Evolutionary conservation across 1,140 invertebrate genomes (phyloP).

Genomic region (Oryzaephilus surinamensis): DNA sequence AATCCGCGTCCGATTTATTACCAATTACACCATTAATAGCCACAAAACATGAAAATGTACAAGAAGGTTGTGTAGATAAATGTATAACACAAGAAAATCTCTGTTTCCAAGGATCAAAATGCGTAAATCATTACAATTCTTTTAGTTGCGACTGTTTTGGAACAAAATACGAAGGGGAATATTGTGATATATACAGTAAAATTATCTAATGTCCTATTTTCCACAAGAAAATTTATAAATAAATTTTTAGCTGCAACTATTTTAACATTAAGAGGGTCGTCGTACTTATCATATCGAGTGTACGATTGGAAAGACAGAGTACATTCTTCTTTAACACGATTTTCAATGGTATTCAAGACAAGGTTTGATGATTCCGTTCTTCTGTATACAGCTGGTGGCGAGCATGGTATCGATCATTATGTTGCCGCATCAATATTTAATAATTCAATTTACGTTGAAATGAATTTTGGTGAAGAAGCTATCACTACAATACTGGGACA

Average conservation of each 20-base stretch:
- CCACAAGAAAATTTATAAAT: neutral
- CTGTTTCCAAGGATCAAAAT: constrained; percentile 71
- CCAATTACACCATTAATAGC: constrained; percentile 70
- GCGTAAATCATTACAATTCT: constrained; percentile 81
- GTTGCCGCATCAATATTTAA: constrained; percentile 72
- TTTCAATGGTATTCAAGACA: constrained; percentile 82
- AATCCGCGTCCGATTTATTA: constrained; percentile 67
- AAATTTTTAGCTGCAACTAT: constrained; percentile 65
- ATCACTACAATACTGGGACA: constrained; percentile 54
- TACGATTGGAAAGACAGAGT: constrained; percentile 88
- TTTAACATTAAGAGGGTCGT: constrained; percentile 78
- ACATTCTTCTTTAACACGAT: constrained; percentile 73
- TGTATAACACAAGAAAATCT: constrained; percentile 68
- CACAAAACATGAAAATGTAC: constrained; percentile 76
- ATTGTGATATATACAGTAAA: constrained; percentile 83
- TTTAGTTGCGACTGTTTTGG: constrained; percentile 86
- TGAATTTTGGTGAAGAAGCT: constrained; percentile 72
- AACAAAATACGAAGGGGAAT: constrained; percentile 78
- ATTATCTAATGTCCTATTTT: constrained; percentile 17
- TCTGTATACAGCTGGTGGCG: constrained; percentile 80
- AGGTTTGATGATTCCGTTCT: constrained; percentile 76
- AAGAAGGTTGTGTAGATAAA: constrained; percentile 73
- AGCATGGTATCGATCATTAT: constrained; percentile 65
- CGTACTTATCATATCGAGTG: constrained; percentile 83
- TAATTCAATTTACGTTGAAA: constrained; percentile 64